Evolutionary conservation across 2,797 vertebrate genomes (phyloP), one percentile per base, ranked within the genome.

Genomic region (Saxicola maurus): DNA sequence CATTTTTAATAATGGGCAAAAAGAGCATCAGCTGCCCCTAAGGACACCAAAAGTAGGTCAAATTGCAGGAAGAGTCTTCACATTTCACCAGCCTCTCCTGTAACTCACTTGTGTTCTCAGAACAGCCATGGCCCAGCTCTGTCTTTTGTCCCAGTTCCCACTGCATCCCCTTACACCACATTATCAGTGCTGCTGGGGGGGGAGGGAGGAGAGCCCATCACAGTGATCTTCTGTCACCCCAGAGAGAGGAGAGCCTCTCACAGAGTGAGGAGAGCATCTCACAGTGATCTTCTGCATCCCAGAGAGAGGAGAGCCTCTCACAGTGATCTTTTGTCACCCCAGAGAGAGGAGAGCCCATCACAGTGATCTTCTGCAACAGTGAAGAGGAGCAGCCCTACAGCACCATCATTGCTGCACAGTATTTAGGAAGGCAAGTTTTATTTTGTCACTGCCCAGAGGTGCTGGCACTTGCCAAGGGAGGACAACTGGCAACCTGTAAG

Each of bases 21-120:
- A 82, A 48, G 78, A 92, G n/a, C 64, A 84, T 48, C 64, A 21
- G 49, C 67, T 86, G 52, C 24, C 67, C 81, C 67, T 38, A 55
- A 61, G 35, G 78, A 73, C 56, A 73, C 11, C 25, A 73, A 23
- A 81, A 74, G 51, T 66, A 84, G 62, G 83, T 62, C 88, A 91
- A 51, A 53, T 61, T 91, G 38, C 31, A 84, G 64, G 38, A 86
- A 71, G 19, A 46, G 24, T 25, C 38, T 64, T 81, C 69, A 71
- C 1, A 17, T 38, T 82, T 77, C 62, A 33, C 25, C 6, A 1
- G 12, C 5, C 13, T 84, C 5, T 2, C 28, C 53, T 74, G 13
- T 48, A 55, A 62, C 9, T 59, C 25, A 12, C 55, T 80, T 57
- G 30, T 76, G 56, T 25, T 73, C 45, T 80, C n/a, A 55, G 18